phyloP scores from a whole-genome alignment of 2,888 invertebrate genomes.

The Tridacna gigas region DNA sequence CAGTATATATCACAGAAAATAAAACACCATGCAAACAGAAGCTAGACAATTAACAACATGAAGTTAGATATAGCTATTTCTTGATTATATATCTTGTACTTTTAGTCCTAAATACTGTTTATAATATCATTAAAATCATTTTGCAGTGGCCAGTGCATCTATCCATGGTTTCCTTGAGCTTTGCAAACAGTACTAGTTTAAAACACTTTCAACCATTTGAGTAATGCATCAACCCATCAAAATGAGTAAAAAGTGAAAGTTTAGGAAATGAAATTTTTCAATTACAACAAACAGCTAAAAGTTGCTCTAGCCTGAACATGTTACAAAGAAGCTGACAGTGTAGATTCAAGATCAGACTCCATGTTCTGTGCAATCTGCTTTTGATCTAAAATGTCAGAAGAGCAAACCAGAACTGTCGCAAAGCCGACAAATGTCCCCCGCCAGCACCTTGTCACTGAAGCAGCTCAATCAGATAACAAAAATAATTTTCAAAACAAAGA shows the following conservation, averaged over 20 bases:
- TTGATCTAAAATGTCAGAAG: background rate
- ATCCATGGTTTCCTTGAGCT: background rate
- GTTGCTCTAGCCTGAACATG: background rate
- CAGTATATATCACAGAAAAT: no score
- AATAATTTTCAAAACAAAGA: no score
- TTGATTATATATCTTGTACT: background rate
- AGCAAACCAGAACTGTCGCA: no score
- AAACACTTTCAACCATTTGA: background rate
- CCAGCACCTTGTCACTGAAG: no score
- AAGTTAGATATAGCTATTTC: background rate
- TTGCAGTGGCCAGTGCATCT: background rate
- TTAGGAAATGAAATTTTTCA: conserved; percentile 3
- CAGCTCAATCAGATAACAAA: no score
- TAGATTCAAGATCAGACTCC: background rate
- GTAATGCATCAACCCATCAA: background rate
- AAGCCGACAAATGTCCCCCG: no score
- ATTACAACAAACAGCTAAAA: background rate
- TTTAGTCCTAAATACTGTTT: background rate
- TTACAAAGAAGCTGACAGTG: background rate
- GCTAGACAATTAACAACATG: background rate
- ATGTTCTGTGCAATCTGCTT: background rate
- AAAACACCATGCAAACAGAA: background rate
- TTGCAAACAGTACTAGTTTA: background rate
- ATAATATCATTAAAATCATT: background rate
- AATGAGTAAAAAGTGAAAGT: no score